Base-by-base conservation (phyloP, 2,797 vertebrate genomes). In the Propithecus deckenii region DNA sequence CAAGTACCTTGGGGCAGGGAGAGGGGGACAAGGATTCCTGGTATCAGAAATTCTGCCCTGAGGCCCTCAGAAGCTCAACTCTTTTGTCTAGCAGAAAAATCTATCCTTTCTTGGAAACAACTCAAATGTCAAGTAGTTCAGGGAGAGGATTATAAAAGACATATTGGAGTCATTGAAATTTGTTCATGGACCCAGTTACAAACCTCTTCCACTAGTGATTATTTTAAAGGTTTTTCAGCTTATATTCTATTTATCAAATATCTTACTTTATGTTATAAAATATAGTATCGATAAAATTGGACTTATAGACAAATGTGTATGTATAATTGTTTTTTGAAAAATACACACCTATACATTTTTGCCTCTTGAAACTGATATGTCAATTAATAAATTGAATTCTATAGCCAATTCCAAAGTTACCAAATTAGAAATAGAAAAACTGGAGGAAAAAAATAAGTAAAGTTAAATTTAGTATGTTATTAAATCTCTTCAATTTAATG, bases 271-370 rank as follows among this genome's bases (percentile, higher is more conserved):
- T 52, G 7, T 65, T 86, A 61, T 13, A 94, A 96, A 0, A 48
- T 74, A 28, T 14, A 10, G 41, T 86, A 67, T 23, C 50, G 7
- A 92, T 75, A 38, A 57, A 87, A 75, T 35, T 38, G 4, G n/a
- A 83, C 8, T 65, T 75, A 32, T 46, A 87, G 22, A 79, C 13
- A 4, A 67, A 18, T 76, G 14, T 91, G 10, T 25, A 18, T 7
- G 55, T 96, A 85, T 35, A 89, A 43, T 63, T 79, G 35, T 57
- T 38, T 74, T 75, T 81, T 78, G 28, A 65, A 59, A 95, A 61
- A 46, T 30, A 63, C 10, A 15, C 2, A 86, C 25, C 1, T 87
- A 35, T n/a, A n/a, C 0, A 43, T 55, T 69, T 86, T 28, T 90
- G 10, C 1, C 14, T 91, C 6, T 67, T 72, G 15, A 2, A 48